These are phyloP conservation scores for Sapayoa aenigma DNA, from an alignment of 2,113 vertebrate genomes.

Conservation along the genomic window DNA sequence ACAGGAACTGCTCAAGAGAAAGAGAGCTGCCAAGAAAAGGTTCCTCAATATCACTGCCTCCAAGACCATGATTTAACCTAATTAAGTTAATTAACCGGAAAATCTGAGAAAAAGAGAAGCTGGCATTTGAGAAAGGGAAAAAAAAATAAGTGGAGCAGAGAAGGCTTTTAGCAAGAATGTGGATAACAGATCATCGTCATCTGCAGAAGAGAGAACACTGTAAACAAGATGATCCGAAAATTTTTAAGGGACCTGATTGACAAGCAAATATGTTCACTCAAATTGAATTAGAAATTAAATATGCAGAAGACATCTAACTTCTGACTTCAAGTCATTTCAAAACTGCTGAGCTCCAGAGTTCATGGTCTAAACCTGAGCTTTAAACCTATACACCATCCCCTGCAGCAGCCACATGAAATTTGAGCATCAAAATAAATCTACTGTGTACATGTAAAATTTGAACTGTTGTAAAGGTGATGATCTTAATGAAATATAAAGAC, in stretches of 20 bases:
- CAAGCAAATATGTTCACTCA: not conserved
- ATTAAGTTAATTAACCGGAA: conserved; percentile 42
- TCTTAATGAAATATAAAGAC: not conserved
- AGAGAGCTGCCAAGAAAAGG: conserved; percentile 24
- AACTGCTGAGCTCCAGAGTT: not conserved
- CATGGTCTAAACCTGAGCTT: not conserved
- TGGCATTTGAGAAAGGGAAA: not conserved
- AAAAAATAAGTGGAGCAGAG: not conserved
- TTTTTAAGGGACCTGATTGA: not conserved
- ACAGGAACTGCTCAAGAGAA: not conserved
- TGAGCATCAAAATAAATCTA: not conserved
- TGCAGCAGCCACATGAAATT: not conserved
- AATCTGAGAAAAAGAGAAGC: not conserved
- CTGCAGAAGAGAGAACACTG: not conserved
- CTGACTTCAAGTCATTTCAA: not conserved
- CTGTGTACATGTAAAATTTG: not conserved
- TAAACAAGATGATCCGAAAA: not conserved
- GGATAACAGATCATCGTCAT: not conserved
- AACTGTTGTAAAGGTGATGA: not conserved
- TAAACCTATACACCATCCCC: not conserved
- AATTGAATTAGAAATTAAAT: not conserved
- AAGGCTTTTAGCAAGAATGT: not conserved
- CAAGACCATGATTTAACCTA: conserved; percentile 29
- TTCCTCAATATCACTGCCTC: conserved; percentile 12
- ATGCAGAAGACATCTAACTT: not conserved